Percentiles rank a stretch among this genome's conserved stretches.
These are phyloP conservation scores for Rhinogobius similis DNA, from an alignment of 2,113 vertebrate genomes.

Conservation along the genomic window DNA sequence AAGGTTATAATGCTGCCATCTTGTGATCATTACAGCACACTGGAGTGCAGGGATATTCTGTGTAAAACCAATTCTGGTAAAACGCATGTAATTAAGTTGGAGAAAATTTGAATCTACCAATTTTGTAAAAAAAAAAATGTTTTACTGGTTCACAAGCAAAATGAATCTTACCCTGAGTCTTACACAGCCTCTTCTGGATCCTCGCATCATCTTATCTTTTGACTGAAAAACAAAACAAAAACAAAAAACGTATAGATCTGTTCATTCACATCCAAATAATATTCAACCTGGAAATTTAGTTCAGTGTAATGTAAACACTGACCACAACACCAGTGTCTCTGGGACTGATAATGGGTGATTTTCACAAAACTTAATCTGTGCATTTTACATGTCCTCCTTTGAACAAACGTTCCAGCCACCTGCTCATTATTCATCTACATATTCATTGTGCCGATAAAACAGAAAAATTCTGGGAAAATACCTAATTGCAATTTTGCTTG, in stretches of 20 bases:
- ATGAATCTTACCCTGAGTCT: conserved; percentile 87
- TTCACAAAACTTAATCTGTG: too few relatives aligned
- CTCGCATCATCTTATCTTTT: conserved; percentile 99
- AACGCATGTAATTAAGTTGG: too few relatives aligned
- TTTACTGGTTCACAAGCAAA: neutral
- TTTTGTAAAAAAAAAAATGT: too few relatives aligned
- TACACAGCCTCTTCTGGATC: conserved; percentile 96
- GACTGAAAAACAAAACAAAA: conserved; percentile 79
- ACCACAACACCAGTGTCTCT: too few relatives aligned
- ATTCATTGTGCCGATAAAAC: too few relatives aligned
- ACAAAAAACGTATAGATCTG: neutral
- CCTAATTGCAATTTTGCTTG: too few relatives aligned
- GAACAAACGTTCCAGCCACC: too few relatives aligned
- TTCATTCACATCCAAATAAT: neutral
- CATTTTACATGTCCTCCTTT: too few relatives aligned
- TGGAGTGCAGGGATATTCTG: neutral
- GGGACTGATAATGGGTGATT: too few relatives aligned
- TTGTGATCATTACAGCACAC: conserved; percentile 44
- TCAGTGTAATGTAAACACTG: neutral
- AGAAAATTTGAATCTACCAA: too few relatives aligned
- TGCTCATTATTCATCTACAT: too few relatives aligned
- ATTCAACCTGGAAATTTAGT: neutral
- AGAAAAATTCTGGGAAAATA: too few relatives aligned
- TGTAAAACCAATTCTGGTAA: neutral
- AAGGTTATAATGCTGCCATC: conserved; percentile 49